Conservation (phyloP, 2,797 vertebrate species). For the Gorsachius magnificus region DNA sequence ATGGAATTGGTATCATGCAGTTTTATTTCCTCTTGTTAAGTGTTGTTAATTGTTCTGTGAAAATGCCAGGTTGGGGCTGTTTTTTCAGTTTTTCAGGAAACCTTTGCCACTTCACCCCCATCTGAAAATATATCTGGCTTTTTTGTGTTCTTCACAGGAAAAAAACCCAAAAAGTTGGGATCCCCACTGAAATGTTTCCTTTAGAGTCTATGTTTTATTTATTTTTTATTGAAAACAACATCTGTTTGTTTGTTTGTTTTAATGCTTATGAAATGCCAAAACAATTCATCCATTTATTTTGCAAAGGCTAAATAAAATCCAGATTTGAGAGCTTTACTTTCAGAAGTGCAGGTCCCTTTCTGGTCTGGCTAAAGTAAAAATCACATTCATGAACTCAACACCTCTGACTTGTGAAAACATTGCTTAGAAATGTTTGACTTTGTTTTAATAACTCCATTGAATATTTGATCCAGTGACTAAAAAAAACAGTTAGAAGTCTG, state of each 20-base stretch:
- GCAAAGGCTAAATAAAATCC: background rate
- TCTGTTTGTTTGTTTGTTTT: constrained; percentile 54
- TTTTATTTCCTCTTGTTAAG: background rate
- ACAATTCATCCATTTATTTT: constrained; percentile 26
- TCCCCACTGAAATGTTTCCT: background rate
- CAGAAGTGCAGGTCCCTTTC: background rate
- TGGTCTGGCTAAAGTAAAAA: constrained; percentile 27
- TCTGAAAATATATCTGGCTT: background rate
- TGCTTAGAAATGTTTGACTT: background rate
- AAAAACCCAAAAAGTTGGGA: background rate
- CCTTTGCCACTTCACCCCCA: background rate
- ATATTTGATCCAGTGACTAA: background rate
- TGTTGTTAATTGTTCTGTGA: background rate
- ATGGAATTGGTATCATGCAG: background rate
- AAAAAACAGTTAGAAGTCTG: background rate
- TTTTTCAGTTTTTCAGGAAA: background rate
- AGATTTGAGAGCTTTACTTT: background rate
- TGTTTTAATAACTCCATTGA: background rate
- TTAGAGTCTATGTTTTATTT: constrained; percentile 26
- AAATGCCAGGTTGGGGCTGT: background rate
- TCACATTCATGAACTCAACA: background rate
- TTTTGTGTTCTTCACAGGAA: background rate
- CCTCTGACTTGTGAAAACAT: background rate
- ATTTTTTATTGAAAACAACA: constrained; percentile 45
- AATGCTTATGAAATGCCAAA: constrained; percentile 19